These are phyloP conservation scores for Drosophila sproati DNA, from an alignment of 1,140 invertebrate species.

Conservation along the genomic window DNA sequence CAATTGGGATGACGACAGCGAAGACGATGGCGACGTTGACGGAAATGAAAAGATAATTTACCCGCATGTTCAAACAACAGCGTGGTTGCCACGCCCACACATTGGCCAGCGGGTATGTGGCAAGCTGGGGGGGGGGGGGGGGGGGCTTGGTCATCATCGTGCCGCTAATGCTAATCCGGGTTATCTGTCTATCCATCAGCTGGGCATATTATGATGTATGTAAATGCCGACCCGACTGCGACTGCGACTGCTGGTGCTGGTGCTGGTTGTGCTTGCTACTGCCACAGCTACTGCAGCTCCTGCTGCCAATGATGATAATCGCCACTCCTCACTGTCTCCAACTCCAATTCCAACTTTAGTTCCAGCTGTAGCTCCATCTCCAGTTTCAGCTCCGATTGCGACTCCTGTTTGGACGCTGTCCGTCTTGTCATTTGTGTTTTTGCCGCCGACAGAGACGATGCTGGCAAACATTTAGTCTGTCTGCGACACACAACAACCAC, in stretches of 20 bases:
- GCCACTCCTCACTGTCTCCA: conserved; percentile 25
- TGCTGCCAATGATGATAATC: conserved; percentile 45
- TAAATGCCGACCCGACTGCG: conserved; percentile 56
- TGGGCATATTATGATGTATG: conserved; percentile 78
- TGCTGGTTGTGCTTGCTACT: conserved; percentile 22
- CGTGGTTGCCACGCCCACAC: conserved; percentile 45
- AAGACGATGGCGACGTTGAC: conserved; percentile 58
- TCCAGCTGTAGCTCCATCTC: conserved; percentile 5
- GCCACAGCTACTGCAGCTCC: neutral
- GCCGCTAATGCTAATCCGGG: conserved; percentile 76
- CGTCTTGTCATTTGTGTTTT: conserved; percentile 56
- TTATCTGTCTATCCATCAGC: conserved; percentile 80
- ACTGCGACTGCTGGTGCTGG: conserved; percentile 21
- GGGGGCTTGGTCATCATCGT: conserved; percentile 38
- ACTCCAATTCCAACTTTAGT: conserved; percentile 10
- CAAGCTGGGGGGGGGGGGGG: neutral
- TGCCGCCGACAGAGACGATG: conserved; percentile 25
- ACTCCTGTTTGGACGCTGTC: conserved; percentile 39
- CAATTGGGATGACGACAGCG: conserved; percentile 51
- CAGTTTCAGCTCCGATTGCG: conserved; percentile 16
- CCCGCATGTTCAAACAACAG: conserved; percentile 73
- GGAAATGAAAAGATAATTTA: conserved; percentile 83
- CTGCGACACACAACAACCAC: conserved; percentile 18
- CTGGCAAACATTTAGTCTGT: conserved; percentile 61
- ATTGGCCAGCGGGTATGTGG: conserved; percentile 3